Evolutionary conservation across 2,888 invertebrate species (phyloP), one percentile per base, ranked within the genome.

Genomic region (Cenopis cana): DNA sequence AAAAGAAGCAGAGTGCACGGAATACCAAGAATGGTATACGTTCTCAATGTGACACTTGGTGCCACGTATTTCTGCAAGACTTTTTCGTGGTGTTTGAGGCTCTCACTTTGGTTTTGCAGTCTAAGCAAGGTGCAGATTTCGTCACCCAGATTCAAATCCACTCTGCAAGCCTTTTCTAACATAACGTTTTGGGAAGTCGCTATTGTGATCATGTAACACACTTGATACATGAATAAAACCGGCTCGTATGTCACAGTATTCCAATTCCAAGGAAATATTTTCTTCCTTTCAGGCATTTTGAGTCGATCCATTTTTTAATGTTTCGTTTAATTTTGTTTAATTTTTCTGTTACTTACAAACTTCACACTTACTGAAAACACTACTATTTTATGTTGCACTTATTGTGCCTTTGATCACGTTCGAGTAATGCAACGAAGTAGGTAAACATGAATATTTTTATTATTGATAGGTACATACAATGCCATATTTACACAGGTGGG

Each of bases 111-210:
- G 20, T 71, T 64, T 41, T 70, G 70, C 11, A 46, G 60, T 49
- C 36, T 66, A 11, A 70, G 60, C 6, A 60, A 60, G 11, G 12
- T n/a, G 11, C 71, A 71, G 12, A 71, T 71, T 49, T 66, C 55
- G 10, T 61, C 49, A 5, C 60, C 54, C 2, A 66, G 11, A 17
- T 36, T 6, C n/a, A 71, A 49, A 36, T 71, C 20, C 11, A 71
- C 71, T 49, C 66, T 54, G 49, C 71, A 71, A 1, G 71, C 65
- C 46, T 71, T 71, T 36, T 71, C 71, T 18, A 71, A 14, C 66
- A 66, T 61, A 12, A 71, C 60, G 9, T 71, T 71, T 60, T 66
- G 52, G 6, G 71, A 66, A 5, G 71, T 50, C 0, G 36, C 52
- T 9, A 60, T 49, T 12, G 38, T 66, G n/a, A 70, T 36, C 55